Evolutionary conservation across 2,797 vertebrate species (phyloP).

Genomic region (Lepus oiostolus): DNA sequence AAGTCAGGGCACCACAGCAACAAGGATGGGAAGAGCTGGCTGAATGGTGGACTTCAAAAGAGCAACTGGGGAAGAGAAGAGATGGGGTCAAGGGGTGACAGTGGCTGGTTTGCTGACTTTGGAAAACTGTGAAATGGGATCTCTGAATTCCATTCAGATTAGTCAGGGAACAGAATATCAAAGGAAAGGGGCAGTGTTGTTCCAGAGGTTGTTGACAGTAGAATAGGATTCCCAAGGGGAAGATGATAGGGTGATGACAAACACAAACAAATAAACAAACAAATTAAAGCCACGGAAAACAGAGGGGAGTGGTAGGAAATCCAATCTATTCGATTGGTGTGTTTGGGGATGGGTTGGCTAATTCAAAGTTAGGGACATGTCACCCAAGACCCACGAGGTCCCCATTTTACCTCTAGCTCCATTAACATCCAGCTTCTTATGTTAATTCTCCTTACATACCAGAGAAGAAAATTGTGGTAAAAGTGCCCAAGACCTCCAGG

Average conservation of each 20-base stretch:
- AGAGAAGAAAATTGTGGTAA: background rate
- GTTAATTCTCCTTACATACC: background rate
- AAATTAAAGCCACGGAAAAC: background rate
- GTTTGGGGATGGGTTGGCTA: background rate
- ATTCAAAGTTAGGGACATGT: background rate
- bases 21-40: background rate
- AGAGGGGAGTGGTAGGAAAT: background rate
- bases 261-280: background rate
- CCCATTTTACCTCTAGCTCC: background rate
- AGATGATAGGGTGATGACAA: background rate
- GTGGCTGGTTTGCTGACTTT: background rate
- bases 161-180: background rate
- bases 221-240: background rate
- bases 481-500: background rate
- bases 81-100: background rate
- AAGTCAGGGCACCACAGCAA: background rate
- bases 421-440: background rate
- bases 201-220: background rate
- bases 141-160: background rate
- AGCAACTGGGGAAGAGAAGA: background rate
- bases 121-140: background rate
- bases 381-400: background rate
- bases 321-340: background rate
- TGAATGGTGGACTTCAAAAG: background rate
- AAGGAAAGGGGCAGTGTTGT: background rate